Percentiles rank a stretch among this genome's conserved stretches.
phyloP scores from a whole-genome alignment of 2,113 vertebrate species.

The Hippocampus guttulatus region DNA sequence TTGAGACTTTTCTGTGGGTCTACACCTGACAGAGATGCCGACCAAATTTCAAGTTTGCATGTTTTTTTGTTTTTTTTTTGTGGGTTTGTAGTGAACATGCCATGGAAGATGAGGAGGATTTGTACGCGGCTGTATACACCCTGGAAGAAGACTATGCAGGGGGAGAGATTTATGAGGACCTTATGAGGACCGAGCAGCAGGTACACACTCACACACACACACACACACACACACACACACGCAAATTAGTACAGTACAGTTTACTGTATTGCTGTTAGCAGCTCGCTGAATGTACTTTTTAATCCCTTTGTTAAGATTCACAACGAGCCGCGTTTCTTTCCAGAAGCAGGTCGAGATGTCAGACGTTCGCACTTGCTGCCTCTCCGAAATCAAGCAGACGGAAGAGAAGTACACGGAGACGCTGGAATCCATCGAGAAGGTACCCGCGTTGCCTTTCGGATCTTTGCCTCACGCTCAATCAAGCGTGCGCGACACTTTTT shows the following conservation, averaged over 20 bases:
- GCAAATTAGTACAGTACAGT: neutral
- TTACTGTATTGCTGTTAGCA: neutral
- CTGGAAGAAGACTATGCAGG: constrained; percentile 73
- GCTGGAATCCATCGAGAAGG: constrained; percentile 90
- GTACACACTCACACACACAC: neutral
- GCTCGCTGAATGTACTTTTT: neutral
- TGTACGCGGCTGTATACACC: constrained; percentile 85
- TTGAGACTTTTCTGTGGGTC: too few species aligned
- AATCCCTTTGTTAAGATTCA: neutral
- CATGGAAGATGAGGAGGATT: constrained; percentile 78
- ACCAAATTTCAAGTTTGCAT: too few species aligned
- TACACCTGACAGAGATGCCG: too few species aligned
- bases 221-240: neutral
- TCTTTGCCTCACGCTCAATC: neutral
- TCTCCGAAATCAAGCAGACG: constrained; percentile 90
- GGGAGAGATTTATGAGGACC: constrained; percentile 89
- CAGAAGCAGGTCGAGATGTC: constrained; percentile 73
- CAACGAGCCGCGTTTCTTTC: constrained; percentile 5
- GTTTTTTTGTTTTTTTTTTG: neutral
- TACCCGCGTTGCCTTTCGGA: constrained; percentile 27
- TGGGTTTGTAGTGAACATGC: constrained; percentile 74
- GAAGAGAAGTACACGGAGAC: constrained; percentile 95
- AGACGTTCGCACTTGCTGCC: constrained; percentile 86
- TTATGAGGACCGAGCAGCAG: constrained; percentile 84
- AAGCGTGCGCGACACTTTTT: neutral